Evolutionary conservation across 2,797 vertebrate genomes (phyloP), one percentile per base, ranked within the genome.

Genomic region (Pangasius mekongensis): DNA sequence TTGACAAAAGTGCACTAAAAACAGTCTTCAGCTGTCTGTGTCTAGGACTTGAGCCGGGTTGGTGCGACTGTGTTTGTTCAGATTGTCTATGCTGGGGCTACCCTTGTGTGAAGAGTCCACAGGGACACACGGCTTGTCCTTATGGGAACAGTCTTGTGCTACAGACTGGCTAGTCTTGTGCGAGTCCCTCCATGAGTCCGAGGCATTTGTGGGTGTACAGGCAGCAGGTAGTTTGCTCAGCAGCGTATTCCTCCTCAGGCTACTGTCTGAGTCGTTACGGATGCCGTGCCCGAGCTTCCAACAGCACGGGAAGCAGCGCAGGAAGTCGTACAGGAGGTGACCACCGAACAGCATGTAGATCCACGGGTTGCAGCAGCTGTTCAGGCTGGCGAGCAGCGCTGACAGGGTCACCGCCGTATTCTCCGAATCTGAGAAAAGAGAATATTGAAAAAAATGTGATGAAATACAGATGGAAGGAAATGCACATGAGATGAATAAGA

Each of bases 311-410:
- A 98, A 94, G 85, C 95, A 96, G 87, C 93, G 91, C 71, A 96
- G 67, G 9, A 97, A 97, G 94, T 98, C 98, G 5, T 97, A 95
- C 22, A 99, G 95, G 52, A 99, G 97, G 87, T 98, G 97, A 0
- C 98, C 98, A 0, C 98, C 98, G 91, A 99, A 99, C 89, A 99
- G 95, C 98, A 99, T 98, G 94, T 99, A 99, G 95, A 99, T 98
- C 98, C 98, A 99, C 0, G 98, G 98, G 93, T 99, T 99, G 90
- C 97, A 98, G 94, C 98, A 99, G 87, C 98, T 99, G 93, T 99
- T 99, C 89, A 99, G 96, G 87, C 97, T 97, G 88, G 96, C 98
- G 91, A 99, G 93, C 90, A 98, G 94, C 0, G 97, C 97, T 0
- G 97, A 96, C 86, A 99, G 96, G 0, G 97, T 97, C 85, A 97